phyloP scores from a whole-genome alignment of 2,113 vertebrate species.

The Stigmatopora nigra region DNA sequence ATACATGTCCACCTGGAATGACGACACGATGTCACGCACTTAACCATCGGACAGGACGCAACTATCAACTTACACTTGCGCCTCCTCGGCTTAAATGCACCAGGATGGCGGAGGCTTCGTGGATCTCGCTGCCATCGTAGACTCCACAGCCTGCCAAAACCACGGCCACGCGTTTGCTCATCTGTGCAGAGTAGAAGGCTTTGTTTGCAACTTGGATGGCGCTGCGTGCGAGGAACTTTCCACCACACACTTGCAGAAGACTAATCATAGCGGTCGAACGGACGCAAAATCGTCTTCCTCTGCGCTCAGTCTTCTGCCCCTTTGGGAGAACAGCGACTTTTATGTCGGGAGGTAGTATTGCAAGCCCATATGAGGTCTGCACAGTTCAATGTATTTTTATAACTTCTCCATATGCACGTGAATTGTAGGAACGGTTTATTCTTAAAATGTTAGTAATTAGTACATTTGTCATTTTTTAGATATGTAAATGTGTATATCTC shows the following conservation, averaged over 20 bases:
- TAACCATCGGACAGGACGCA: not conserved
- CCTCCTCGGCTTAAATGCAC: constrained; percentile 71
- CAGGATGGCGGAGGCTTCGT: constrained; percentile 68
- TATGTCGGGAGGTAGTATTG: not conserved
- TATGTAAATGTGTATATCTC: not conserved
- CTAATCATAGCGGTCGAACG: constrained; percentile 46
- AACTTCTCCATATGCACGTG: too few species aligned
- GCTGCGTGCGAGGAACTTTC: not conserved
- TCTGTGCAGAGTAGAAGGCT: constrained; percentile 16
- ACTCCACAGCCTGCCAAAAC: constrained; percentile 75
- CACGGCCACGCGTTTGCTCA: constrained; percentile 70
- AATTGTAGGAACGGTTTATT: too few species aligned
- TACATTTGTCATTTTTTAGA: not conserved
- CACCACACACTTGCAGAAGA: constrained; percentile 24
- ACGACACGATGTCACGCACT: not conserved
- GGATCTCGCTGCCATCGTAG: constrained; percentile 70
- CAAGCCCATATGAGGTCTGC: not conserved
- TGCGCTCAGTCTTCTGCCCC: not conserved
- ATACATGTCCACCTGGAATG: constrained; percentile 76
- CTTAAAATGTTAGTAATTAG: too few species aligned
- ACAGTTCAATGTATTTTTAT: not conserved
- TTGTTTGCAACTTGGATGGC: not conserved
- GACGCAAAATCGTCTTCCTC: not conserved
- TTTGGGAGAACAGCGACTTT: not conserved
- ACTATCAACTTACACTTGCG: constrained; percentile 60